A percentile compares a stretch with the other conserved stretches of the same genome.
Conservation (phyloP, 2,797 vertebrate species). For the Varecia variegata region DNA sequence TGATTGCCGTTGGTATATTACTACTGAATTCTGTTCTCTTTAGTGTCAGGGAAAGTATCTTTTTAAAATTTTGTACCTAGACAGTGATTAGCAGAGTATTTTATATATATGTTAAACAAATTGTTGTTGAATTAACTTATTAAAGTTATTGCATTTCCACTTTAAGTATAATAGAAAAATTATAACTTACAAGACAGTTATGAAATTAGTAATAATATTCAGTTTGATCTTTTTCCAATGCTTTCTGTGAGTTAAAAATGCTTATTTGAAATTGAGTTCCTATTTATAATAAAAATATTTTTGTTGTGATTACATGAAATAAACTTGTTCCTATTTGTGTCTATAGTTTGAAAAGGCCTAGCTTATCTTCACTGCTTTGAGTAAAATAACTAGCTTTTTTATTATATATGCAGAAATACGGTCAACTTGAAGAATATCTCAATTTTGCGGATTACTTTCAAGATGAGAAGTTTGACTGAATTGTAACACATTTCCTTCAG, state of each 20-base stretch:
- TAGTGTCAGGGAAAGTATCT: not conserved
- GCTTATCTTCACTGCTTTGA: conserved; percentile 29
- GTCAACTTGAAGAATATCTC: conserved; percentile 83
- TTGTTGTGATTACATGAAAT: conserved; percentile 24
- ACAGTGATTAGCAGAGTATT: not conserved
- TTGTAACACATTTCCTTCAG: conserved; percentile 56
- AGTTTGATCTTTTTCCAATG: not conserved
- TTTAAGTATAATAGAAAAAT: conserved; percentile 21
- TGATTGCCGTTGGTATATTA: not conserved
- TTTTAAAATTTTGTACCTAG: not conserved
- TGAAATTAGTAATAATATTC: not conserved
- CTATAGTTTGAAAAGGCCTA: conserved; percentile 27
- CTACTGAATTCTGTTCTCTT: not conserved
- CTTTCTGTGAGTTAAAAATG: conserved; percentile 43
- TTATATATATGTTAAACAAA: not conserved
- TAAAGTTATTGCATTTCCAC: conserved; percentile 26
- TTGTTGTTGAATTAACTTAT: conserved; percentile 16
- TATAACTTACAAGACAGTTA: not conserved
- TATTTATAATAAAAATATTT: conserved; percentile 32
- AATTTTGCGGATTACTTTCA: conserved; percentile 88
- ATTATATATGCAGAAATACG: conserved; percentile 84
- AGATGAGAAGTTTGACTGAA: conserved; percentile 88
- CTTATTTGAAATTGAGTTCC: conserved; percentile 33
- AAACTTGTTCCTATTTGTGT: conserved; percentile 7
- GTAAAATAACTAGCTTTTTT: conserved; percentile 71